Conservation (phyloP, 2,888 invertebrate species). For the Parelbella ahira region DNA sequence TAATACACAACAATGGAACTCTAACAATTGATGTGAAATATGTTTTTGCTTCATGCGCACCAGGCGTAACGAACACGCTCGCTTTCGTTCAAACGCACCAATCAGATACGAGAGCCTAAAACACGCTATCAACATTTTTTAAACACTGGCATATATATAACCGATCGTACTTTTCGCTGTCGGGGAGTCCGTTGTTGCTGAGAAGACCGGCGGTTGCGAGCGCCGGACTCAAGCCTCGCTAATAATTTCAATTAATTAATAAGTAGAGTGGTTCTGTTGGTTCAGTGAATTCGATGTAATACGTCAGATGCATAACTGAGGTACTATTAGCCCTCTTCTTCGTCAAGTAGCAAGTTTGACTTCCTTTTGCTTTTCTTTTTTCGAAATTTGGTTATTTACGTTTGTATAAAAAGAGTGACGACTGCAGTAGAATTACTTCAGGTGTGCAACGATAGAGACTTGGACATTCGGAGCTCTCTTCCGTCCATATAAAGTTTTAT, state of each 20-base stretch:
- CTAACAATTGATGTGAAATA: constrained; percentile 3
- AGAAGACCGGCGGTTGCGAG: constrained; percentile 73
- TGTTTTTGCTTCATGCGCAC: constrained; percentile 9
- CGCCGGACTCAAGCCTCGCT: constrained; percentile 73
- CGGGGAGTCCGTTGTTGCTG: constrained; percentile 74
- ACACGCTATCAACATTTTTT: constrained; percentile 47
- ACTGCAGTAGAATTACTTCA: too few species aligned
- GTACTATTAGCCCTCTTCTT: constrained; percentile 65
- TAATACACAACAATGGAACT: constrained; percentile 2
- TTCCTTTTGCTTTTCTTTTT: constrained; percentile 52
- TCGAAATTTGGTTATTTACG: too few species aligned
- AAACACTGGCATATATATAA: constrained; percentile 35
- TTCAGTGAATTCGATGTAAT: constrained; percentile 43
- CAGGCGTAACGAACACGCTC: constrained; percentile 18
- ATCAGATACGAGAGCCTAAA: constrained; percentile 41
- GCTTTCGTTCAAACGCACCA: constrained; percentile 37
- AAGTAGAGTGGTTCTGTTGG: constrained; percentile 62
- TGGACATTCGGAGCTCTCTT: too few species aligned
- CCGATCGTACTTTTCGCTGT: fast-evolving
- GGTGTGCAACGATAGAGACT: too few species aligned
- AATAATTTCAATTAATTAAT: constrained; percentile 48
- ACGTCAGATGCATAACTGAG: constrained; percentile 35
- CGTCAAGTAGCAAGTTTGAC: constrained; percentile 72
- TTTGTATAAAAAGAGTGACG: too few species aligned
- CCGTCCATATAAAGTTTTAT: too few species aligned